Evolutionary conservation across 2,888 invertebrate genomes (phyloP).

Genomic region (Drosophila differens): DNA sequence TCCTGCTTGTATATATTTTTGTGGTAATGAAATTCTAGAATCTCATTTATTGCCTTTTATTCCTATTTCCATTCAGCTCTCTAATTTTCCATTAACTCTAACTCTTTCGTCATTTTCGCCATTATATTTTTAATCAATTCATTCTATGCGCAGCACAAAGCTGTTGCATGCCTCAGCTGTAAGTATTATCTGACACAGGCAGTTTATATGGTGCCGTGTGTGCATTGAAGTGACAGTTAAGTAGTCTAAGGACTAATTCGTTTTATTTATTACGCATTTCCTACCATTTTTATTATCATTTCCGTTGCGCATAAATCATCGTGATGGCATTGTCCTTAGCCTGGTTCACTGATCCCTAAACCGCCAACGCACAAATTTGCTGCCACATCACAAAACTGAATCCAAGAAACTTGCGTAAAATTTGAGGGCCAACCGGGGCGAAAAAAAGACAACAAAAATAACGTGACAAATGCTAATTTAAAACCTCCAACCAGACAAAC

Average conservation of each 20-base stretch:
- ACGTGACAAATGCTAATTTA: conserved; percentile 83
- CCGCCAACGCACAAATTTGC: conserved; percentile 57
- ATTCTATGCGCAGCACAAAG: background rate
- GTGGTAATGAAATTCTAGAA: background rate
- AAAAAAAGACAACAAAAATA: conserved; percentile 48
- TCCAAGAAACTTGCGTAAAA: conserved; percentile 73
- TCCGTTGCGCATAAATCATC: conserved; percentile 78
- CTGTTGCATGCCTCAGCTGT: conserved; percentile 34
- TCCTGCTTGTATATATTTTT: background rate
- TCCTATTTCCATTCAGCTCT: background rate
- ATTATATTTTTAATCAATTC: background rate
- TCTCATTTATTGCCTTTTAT: background rate
- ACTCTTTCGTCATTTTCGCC: background rate
- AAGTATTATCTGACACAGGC: conserved; percentile 7
- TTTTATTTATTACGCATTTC: conserved; percentile 78
- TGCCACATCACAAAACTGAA: conserved; percentile 54
- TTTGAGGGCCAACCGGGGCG: conserved; percentile 46
- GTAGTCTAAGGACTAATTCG: conserved; percentile 65
- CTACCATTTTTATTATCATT: conserved; percentile 79
- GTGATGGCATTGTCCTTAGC: conserved; percentile 49
- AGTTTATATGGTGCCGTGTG: conserved; percentile 22
- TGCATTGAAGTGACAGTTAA: conserved; percentile 59
- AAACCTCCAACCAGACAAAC: conserved; percentile 72
- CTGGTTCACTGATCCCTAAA: conserved; percentile 32
- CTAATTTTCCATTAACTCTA: background rate